Evolutionary conservation across 2,797 vertebrate species (phyloP).

Genomic region (Crocodylus rhombifer): DNA sequence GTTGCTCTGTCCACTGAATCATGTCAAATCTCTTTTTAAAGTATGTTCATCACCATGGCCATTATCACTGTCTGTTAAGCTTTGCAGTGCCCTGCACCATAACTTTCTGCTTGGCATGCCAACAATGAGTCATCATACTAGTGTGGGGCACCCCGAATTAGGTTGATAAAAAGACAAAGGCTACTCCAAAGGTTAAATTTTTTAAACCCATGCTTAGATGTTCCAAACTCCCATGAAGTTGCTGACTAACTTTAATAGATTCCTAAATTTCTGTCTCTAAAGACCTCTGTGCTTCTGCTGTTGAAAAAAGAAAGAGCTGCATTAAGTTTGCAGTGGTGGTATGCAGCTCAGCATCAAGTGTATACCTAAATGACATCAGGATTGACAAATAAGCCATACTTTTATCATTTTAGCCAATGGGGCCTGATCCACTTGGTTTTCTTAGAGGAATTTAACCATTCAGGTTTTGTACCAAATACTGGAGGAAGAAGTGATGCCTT

Average conservation of each 20-base stretch:
- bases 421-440: not conserved
- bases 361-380: not conserved
- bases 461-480: not conserved
- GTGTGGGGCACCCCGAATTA: not conserved
- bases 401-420: not conserved
- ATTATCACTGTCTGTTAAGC: not conserved
- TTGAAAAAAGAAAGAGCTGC: too few relatives aligned
- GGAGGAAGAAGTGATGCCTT: not conserved
- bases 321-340: too few relatives aligned
- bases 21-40: not conserved
- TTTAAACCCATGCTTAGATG: not conserved
- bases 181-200: not conserved
- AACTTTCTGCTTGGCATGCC: not conserved
- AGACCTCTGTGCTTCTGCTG: not conserved
- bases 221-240: not conserved
- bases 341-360: not conserved
- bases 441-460: rapidly evolving
- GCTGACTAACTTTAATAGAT: too few relatives aligned
- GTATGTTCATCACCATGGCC: not conserved
- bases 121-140: not conserved
- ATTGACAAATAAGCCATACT: not conserved
- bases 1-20: not conserved
- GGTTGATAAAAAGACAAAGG: not conserved
- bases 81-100: not conserved
- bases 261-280: not conserved